These are phyloP conservation scores for Caenorhabditis angaria DNA, from an alignment of 2,888 invertebrate genomes.

Conservation along the genomic window DNA sequence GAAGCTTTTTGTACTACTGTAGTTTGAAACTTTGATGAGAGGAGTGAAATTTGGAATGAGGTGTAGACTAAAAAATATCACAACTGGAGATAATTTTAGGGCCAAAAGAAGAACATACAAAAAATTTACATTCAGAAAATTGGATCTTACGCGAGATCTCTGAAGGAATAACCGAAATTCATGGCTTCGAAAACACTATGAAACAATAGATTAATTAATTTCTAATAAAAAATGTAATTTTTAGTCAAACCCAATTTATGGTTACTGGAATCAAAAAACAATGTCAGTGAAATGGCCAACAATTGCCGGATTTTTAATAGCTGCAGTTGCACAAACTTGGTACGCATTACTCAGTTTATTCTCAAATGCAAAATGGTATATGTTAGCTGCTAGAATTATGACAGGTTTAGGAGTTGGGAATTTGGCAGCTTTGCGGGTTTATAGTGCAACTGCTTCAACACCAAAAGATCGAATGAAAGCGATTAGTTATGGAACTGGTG, in stretches of 20 bases:
- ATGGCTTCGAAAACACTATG: background rate
- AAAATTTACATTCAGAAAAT: too few relatives aligned
- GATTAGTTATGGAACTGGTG: constrained; percentile 53
- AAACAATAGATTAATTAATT: too few relatives aligned
- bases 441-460: constrained; percentile 48
- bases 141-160: too few relatives aligned
- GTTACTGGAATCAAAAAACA: constrained; percentile 53
- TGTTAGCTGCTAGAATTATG: constrained; percentile 45
- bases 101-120: too few relatives aligned
- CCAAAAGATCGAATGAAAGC: constrained; percentile 51
- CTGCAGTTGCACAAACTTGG: constrained; percentile 36
- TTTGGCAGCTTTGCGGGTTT: constrained; percentile 47
- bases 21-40: too few relatives aligned
- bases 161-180: too few relatives aligned
- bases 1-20: too few relatives aligned
- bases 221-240: too few relatives aligned
- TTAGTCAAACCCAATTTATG: constrained; percentile 50
- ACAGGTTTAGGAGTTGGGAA: constrained; percentile 53
- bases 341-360: constrained; percentile 18
- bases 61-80: too few relatives aligned
- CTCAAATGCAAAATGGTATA: constrained; percentile 42
- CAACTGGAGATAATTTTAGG: too few relatives aligned
- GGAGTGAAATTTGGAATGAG: too few relatives aligned
- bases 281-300: constrained; percentile 46
- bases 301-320: constrained; percentile 42